phyloP scores from a whole-genome alignment of 37 sponge, comb jelly and placozoan species.

The Oscarella lobularis region DNA sequence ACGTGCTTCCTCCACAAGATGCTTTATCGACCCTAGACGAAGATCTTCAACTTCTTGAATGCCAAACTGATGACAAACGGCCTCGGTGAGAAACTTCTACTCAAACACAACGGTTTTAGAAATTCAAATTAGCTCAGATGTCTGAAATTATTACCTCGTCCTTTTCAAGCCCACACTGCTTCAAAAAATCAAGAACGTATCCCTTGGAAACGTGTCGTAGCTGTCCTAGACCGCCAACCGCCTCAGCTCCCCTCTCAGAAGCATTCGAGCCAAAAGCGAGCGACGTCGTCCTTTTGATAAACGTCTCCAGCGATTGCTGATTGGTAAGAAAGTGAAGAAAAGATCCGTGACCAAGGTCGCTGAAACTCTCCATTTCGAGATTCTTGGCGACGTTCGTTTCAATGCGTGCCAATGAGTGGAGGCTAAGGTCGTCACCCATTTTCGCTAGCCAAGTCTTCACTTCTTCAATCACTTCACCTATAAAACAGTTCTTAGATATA shows the following conservation, averaged over 20 bases:
- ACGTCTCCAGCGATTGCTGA: background rate
- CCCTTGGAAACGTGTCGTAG: background rate
- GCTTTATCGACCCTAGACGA: constrained; percentile 30
- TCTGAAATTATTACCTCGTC: background rate
- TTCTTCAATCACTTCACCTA: constrained; percentile 21
- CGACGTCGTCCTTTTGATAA: constrained; percentile 14
- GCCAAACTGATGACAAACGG: constrained; percentile 18
- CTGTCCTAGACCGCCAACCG: background rate
- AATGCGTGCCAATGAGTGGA: constrained; percentile 14
- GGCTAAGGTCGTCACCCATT: constrained; percentile 16
- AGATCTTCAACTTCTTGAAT: constrained; percentile 21
- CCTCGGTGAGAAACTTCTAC: constrained; percentile 7
- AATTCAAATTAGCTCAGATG: background rate
- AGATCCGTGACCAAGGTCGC: constrained; percentile 19
- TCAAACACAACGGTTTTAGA: background rate
- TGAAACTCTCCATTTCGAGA: constrained; percentile 12
- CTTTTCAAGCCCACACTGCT: background rate
- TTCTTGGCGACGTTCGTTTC: constrained; percentile 12
- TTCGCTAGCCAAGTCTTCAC: constrained; percentile 4
- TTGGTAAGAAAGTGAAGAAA: constrained; percentile 27
- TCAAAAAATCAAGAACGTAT: background rate
- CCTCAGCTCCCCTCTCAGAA: background rate
- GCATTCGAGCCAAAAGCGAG: background rate
- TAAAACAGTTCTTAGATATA: too few species aligned
- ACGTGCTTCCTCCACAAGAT: constrained; percentile 14